Evolutionary conservation across 2,113 vertebrate species (phyloP).

Genomic region (Atherinomorus stipes): DNA sequence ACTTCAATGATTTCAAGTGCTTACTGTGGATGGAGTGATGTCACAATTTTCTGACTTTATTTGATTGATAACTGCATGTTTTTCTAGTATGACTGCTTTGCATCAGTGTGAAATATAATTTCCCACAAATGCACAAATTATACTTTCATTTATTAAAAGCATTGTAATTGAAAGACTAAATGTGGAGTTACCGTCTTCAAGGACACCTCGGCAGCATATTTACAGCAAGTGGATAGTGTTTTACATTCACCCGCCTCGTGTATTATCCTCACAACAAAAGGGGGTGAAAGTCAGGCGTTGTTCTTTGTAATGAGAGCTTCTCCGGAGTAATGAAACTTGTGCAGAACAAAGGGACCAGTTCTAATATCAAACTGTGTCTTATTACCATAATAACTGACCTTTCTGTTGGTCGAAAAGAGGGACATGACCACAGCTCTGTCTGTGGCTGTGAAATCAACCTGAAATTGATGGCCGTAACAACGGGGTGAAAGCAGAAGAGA

Average conservation of each 20-base stretch:
- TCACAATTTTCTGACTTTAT: too few species aligned
- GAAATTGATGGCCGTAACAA: constrained; percentile 60
- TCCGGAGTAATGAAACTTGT: constrained; percentile 70
- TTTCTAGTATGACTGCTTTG: neutral
- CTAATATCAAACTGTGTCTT: constrained; percentile 68
- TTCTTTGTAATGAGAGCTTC: constrained; percentile 64
- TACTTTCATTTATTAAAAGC: neutral
- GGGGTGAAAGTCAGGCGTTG: constrained; percentile 25
- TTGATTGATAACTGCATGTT: neutral
- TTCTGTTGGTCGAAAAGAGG: constrained; percentile 60
- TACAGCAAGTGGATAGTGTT: constrained; percentile 41
- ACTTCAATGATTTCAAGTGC: constrained; percentile 35
- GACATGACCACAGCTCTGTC: constrained; percentile 25
- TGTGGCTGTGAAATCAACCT: constrained; percentile 56
- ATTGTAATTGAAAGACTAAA: neutral
- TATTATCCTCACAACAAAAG: constrained; percentile 63
- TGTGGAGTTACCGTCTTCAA: constrained; percentile 44
- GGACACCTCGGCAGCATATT: constrained; percentile 52
- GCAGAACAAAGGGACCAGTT: constrained; percentile 62
- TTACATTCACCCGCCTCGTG: constrained; percentile 32
- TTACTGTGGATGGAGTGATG: neutral
- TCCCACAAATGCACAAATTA: neutral
- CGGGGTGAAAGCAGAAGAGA: constrained; percentile 33
- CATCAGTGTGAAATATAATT: neutral
- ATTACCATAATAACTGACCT: constrained; percentile 73